Base-by-base conservation (phyloP, 2,888 invertebrate species). In the Erebia palarica region DNA sequence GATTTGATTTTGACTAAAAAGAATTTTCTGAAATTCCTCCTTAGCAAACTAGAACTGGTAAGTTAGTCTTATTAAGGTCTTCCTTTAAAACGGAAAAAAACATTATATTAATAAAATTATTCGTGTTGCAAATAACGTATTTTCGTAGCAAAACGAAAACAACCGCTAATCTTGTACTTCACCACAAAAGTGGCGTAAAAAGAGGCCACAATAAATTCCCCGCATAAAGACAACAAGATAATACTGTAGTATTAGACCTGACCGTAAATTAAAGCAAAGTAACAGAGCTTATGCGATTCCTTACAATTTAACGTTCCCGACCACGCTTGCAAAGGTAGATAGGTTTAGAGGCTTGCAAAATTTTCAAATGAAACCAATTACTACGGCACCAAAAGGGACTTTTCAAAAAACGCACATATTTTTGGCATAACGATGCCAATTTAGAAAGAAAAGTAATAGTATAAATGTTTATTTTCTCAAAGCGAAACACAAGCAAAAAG, bases 201-300 rank as follows among this genome's bases (percentile, higher is more conserved):
- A 66, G 66, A 67, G 69, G 63, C 47, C 63, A 42, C 73, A n/a
- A 68, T 75, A 73, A 71, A 73, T 75, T 73, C 49, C 16, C 59
- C 70, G 68, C 60, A 70, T 73, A 75, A 71, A 71, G 73, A 75
- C 75, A 73, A 73, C 68, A 71, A 71, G 73, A 73, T 75, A 71
- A 73, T 73, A 70, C 72, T 65, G 68, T 53, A 70, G 72, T 73
- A 73, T 76, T 76, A 76, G 72, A 68, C 66, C 64, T 65, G 61
- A 57, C 73, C 74, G 70, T 75, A 76, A 76, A 76, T 76, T 75
- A 73, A 70, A 72, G 73, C 69, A 64, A 75, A 75, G 72, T 73
- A 73, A 73, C 73, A 70, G 71, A 75, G 76, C 75, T 76, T 73
- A 75, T 72, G 71, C 75, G 70, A 72, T 72, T 72, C 66, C 69